Conservation (phyloP, 2,797 vertebrate genomes). For the Melanotaenia nigrans region DNA sequence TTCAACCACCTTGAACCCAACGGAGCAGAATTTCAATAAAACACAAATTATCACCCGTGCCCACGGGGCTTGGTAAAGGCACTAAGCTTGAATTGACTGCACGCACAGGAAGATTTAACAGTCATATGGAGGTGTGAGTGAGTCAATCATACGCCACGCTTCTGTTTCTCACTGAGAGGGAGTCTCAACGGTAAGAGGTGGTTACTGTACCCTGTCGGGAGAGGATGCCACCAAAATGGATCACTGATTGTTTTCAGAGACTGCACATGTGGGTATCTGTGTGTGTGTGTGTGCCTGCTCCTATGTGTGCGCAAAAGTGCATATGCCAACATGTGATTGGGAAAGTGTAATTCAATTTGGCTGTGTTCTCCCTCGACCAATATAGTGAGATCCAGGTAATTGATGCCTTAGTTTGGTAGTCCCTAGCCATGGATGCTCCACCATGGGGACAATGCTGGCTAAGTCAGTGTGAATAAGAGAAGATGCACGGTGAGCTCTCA, state of each 20-base stretch:
- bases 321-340: slow-evolving; percentile 22
- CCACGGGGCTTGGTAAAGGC: slow-evolving; percentile 63
- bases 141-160: slow-evolving; percentile 70
- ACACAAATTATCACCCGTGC: slow-evolving; percentile 77
- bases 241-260: slow-evolving; percentile 55
- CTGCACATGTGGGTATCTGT: neutral
- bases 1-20: slow-evolving; percentile 81
- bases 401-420: slow-evolving; percentile 65
- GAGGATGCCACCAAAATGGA: slow-evolving; percentile 45
- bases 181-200: slow-evolving; percentile 30
- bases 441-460: slow-evolving; percentile 55
- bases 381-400: slow-evolving; percentile 73
- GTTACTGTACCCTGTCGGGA: slow-evolving; percentile 50
- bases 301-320: neutral
- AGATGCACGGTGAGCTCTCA: slow-evolving; percentile 51
- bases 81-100: slow-evolving; percentile 66
- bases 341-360: slow-evolving; percentile 76
- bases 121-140: slow-evolving; percentile 76
- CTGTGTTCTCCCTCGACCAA: slow-evolving; percentile 63
- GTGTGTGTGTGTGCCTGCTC: neutral
- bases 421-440: slow-evolving; percentile 43
- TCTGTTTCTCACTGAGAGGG: slow-evolving; percentile 43
- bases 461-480: slow-evolving; percentile 66
- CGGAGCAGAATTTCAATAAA: slow-evolving; percentile 82
- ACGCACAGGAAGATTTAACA: slow-evolving; percentile 73